These are phyloP conservation scores for Ciconia maguari DNA, from an alignment of 2,113 vertebrate species.

Conservation along the genomic window DNA sequence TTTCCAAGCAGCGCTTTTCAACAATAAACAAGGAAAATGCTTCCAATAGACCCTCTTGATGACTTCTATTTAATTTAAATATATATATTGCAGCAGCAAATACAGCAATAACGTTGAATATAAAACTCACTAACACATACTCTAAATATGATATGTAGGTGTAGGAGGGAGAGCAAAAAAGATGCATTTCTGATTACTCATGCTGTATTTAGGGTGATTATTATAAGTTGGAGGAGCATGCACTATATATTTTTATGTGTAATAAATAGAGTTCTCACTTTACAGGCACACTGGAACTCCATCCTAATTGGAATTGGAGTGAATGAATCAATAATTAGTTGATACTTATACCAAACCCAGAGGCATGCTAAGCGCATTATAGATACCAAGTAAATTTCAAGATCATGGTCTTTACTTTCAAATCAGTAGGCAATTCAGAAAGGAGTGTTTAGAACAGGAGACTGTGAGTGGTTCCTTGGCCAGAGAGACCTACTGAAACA, in stretches of 20 bases:
- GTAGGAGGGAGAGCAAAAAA: conserved; percentile 12
- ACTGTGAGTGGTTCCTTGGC: neutral
- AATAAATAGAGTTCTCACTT: conserved; percentile 44
- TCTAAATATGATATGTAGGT: conserved; percentile 27
- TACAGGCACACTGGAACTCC: neutral
- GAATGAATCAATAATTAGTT: conserved; percentile 29
- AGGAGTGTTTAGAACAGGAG: neutral
- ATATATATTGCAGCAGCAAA: conserved; percentile 41
- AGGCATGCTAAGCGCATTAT: neutral
- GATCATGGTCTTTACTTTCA: neutral
- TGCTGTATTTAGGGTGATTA: conserved; percentile 29
- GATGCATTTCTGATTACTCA: conserved; percentile 21
- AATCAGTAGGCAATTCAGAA: neutral
- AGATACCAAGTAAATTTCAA: neutral
- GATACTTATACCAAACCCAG: neutral
- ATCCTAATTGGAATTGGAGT: neutral
- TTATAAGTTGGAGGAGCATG: neutral
- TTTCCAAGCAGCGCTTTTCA: conserved; percentile 42
- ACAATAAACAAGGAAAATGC: conserved; percentile 52
- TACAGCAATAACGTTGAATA: conserved; percentile 35
- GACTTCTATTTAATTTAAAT: conserved; percentile 60
- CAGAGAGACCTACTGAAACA: neutral
- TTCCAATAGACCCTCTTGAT: conserved; percentile 43
- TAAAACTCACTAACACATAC: conserved; percentile 1
- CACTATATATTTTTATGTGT: conserved; percentile 8